Base-by-base conservation (phyloP, 2,113 vertebrate species). In the Piaya cayana region DNA sequence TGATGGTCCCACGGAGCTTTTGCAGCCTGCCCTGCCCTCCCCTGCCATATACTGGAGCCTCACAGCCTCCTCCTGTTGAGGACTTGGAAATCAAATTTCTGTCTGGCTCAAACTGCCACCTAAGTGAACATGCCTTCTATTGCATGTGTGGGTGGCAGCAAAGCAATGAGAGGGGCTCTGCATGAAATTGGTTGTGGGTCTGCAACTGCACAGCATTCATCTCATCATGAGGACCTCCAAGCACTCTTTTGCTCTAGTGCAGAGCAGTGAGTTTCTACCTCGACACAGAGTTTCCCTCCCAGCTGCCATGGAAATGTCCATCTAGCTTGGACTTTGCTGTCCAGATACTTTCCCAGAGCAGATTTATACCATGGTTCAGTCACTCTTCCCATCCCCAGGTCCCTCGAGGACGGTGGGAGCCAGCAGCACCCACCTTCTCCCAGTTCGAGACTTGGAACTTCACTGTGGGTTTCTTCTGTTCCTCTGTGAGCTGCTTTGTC, bases 401-500 rank as follows among this genome's bases (percentile, higher is more conserved):
- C 17, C 19, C 50, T 34, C 5, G 1, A 37, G 52, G 13, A 32
- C 5, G 8, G 30, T 12, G 17, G 63, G 37, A 92, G 17, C 23
- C 81, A 68, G 47, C 25, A 91, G 6, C 47, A 55, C 86, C 10
- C 50, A 94, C 96, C 97, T 95, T 95, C 96, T 83, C 64, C 87
- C 58, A 39, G 5, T 2, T 82, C 52, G 0, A 39, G 39, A 9
- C 56, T 82, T 1, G 19, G 42, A 12, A 32, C 34, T 0, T 92
- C 65, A 0, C 27, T 67, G 5, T 75, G 77, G 10, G 82, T 85
- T 68, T 88, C 93, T 11, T 95, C 95, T 55, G 83, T 82, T 64
- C 95, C 91, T 5, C 39, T 88, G 55, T 17, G 88, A 81, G 79
- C 47, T 7, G 59, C 69, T 90, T 93, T 97, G 92, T 98, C 97